Evolutionary conservation across 1,140 invertebrate species (phyloP), one percentile per base, ranked within the genome.

Genomic region (Drosophila tsacasi): DNA sequence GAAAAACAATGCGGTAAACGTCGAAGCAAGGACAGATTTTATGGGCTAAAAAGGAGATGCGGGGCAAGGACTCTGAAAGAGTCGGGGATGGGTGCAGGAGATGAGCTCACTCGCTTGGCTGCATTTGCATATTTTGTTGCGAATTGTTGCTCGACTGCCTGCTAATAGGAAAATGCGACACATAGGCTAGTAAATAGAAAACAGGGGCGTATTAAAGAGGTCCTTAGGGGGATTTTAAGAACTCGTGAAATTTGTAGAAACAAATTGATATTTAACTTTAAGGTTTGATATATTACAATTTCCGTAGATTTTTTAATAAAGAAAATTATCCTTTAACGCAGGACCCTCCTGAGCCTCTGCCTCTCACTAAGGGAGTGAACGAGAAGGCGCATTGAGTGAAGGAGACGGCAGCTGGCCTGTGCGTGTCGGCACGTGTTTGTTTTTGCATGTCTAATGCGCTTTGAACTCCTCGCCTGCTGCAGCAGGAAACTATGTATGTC

Each of bases 111-210:
- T 83, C 81, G 77, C 80, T 89, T 75, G 73, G 69, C 73, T 87
- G 84, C 72, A 87, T 89, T 87, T 87, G 84, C 77, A 87, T 84
- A 87, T 89, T 89, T 89, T 84, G 84, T 83, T 78, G 81, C 81
- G 63, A 87, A 87, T 87, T 85, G 82, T 84, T 89, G 79, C 80
- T 87, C 71, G 76, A 66, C 83, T 85, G 71, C 32, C 68, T 81
- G 84, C 84, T 87, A 87, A 87, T 87, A 87, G 84, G 77, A 87
- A 87, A 87, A 89, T 83, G 84, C 84, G 84, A 68, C 84, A 83
- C 66, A 87, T 62, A 75, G 64, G 59, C 58, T 21, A 46, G 35
- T 5, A 32, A 76, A 44, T 37, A 23, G 49, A 30, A 21, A 21
- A 21, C 52, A 65, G 39, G 25, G 32, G 39, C 44, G 10, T n/a